A percentile compares a stretch with the other conserved stretches of the same genome.
Conservation (phyloP, 2,888 invertebrate genomes). For the Caenorhabditis sp. region DNA sequence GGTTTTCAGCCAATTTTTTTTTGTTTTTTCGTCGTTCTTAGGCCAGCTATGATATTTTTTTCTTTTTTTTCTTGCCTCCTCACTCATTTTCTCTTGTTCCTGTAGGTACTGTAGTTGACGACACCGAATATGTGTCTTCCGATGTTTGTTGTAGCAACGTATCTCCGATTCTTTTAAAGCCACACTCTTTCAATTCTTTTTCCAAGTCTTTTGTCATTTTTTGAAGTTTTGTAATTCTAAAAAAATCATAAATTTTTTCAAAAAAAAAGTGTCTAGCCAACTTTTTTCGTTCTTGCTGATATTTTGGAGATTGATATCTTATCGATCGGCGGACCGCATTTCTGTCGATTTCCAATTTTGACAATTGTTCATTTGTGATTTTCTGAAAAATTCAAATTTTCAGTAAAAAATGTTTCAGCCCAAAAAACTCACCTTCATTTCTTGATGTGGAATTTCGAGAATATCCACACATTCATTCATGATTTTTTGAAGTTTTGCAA, state of each 20-base stretch:
- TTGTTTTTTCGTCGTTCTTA: no score
- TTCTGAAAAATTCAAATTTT: no score
- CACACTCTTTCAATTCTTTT: not conserved
- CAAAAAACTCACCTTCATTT: slow-evolving; percentile 32
- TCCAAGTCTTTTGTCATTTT: not conserved
- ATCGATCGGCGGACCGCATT: not conserved
- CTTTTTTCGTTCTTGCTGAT: not conserved
- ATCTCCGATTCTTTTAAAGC: not conserved
- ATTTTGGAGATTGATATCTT: not conserved
- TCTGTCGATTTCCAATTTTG: not conserved
- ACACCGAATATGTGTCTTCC: no score
- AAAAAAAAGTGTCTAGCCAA: not conserved
- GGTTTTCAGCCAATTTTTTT: no score
- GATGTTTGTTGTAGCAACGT: not conserved
- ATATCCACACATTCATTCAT: slow-evolving; percentile 29
- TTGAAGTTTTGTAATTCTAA: not conserved
- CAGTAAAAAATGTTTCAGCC: no score
- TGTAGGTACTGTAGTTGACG: no score
- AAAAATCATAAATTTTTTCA: no score
- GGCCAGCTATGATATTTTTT: no score
- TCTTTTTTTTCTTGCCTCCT: no score
- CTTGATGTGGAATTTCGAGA: slow-evolving; percentile 43
- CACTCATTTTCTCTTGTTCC: no score
- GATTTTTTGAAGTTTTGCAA: slow-evolving; percentile 4
- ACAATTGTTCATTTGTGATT: not conserved